Evolutionary conservation across 1,140 invertebrate genomes (phyloP), one percentile per base, ranked within the genome.

Genomic region (Penaeus indicus): DNA sequence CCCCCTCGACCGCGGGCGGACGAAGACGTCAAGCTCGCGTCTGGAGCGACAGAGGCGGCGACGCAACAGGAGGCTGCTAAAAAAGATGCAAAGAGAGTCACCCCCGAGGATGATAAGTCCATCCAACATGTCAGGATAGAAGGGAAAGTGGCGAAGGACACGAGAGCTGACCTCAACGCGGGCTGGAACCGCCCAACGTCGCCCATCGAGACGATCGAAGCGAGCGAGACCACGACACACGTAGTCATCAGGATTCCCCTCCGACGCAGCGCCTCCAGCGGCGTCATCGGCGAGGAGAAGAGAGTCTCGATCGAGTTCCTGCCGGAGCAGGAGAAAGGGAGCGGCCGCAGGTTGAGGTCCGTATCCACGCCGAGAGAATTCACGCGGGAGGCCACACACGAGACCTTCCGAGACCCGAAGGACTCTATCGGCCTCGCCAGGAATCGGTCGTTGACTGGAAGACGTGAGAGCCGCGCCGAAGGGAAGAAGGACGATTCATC

Each of bases 191-290:
- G 47, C 0, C 47, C 47, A 13, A 47, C 47, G 47, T 47, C 47
- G 47, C 47, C 47, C 47, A 47, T 47, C 7, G 47, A 47, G 4
- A 47, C 47, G 47, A 47, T 47, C 47, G 47, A 47, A 5, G 47
- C 47, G 47, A 27, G 60, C 27, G 80, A 77, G 32, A 63, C 27
- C 13, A 54, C 86, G 8, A 88, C 86, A 47, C 86, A 88, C 38
- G 86, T 88, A 1, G 81, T 88, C n/a, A 84, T 88, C 25, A 47
- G 81, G 27, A 88, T 88, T 47, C 86, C 86, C 19, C 81, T 88
- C 0, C 67, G 72, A 19, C 13, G 61, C 25, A 84, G 27, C 11
- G 47, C 86, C 54, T 47, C 77, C 11, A 47, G 67, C 21, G 77
- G 84, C 38, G 67, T 69, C 19, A 25, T 77, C 63, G 86, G 78